These are phyloP conservation scores for Hylyphantes graminicola DNA, from an alignment of 1,140 invertebrate species.

Conservation along the genomic window DNA sequence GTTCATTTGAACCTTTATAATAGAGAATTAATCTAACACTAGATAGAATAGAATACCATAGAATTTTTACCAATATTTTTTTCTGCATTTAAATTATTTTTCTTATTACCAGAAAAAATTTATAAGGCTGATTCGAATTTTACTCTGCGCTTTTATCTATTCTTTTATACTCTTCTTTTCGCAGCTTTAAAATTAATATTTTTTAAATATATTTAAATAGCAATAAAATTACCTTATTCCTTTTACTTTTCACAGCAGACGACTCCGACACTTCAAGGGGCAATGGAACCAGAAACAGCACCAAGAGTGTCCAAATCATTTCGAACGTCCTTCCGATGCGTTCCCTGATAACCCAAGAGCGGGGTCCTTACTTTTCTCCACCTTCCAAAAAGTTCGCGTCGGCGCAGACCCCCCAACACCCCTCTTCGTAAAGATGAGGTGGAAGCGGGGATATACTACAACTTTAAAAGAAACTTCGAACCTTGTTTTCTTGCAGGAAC, in stretches of 20 bases:
- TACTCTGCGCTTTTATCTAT: too few species aligned
- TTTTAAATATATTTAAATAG: background rate
- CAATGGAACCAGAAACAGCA: constrained; percentile 13
- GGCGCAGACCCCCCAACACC: constrained; percentile 32
- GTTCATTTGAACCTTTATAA: too few species aligned
- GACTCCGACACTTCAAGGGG: constrained; percentile 4
- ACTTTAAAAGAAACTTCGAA: too few species aligned
- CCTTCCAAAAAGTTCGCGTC: constrained; percentile 36
- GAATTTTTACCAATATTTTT: background rate
- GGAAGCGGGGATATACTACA: too few species aligned
- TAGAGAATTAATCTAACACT: too few species aligned
- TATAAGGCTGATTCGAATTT: background rate
- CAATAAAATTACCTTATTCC: constrained; percentile 3
- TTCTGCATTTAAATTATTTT: background rate
- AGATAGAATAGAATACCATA: too few species aligned
- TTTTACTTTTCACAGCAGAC: constrained; percentile 13
- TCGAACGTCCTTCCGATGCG: constrained; percentile 25
- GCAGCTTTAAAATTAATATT: too few species aligned
- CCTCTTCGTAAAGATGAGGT: background rate
- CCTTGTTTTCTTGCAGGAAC: too few species aligned
- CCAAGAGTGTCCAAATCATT: constrained; percentile 40
- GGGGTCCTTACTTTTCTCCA: constrained; percentile 5
- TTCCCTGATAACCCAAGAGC: constrained; percentile 14
- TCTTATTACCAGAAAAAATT: background rate
- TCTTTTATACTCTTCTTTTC: too few species aligned